phyloP scores from a whole-genome alignment of 2,113 vertebrate genomes.

The Callopanchax toddi region DNA sequence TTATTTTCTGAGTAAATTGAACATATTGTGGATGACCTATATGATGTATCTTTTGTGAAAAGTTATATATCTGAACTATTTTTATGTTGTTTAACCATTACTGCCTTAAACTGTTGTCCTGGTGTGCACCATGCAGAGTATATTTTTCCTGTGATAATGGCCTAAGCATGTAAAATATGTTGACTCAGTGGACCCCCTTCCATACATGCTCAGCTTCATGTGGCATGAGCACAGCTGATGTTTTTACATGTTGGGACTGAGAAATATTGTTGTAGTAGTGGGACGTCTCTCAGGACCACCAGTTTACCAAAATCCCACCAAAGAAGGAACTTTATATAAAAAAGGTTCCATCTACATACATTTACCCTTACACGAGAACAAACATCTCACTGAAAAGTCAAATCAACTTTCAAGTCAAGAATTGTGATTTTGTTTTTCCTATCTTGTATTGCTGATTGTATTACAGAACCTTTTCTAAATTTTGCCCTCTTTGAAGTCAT shows the following conservation, averaged over 20 bases:
- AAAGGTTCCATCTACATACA: constrained; percentile 17
- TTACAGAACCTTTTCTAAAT: constrained; percentile 40
- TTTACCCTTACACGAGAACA: not conserved
- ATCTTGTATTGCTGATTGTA: constrained; percentile 30
- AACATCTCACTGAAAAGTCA: constrained; percentile 1
- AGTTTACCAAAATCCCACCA: constrained; percentile 32
- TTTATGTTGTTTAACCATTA: constrained; percentile 55
- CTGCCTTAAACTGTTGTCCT: constrained; percentile 62
- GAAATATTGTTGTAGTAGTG: constrained; percentile 1
- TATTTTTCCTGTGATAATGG: constrained; percentile 51
- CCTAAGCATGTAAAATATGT: constrained; percentile 25
- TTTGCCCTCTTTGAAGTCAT: constrained; percentile 30
- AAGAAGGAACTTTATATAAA: constrained; percentile 37
- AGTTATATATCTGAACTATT: constrained; percentile 39
- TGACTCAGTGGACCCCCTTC: constrained; percentile 1
- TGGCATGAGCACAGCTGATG: not conserved
- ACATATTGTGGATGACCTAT: constrained; percentile 40
- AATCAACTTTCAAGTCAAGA: constrained; percentile 10
- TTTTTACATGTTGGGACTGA: not conserved
- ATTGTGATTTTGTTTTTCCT: constrained; percentile 28
- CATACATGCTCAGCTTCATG: constrained; percentile 29
- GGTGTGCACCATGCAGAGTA: constrained; percentile 32
- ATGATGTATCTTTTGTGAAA: constrained; percentile 13
- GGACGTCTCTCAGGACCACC: constrained; percentile 23
- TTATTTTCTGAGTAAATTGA: constrained; percentile 36